These are phyloP conservation scores for Crossocerus cetratus DNA, from an alignment of 2,888 invertebrate genomes.

Conservation along the genomic window DNA sequence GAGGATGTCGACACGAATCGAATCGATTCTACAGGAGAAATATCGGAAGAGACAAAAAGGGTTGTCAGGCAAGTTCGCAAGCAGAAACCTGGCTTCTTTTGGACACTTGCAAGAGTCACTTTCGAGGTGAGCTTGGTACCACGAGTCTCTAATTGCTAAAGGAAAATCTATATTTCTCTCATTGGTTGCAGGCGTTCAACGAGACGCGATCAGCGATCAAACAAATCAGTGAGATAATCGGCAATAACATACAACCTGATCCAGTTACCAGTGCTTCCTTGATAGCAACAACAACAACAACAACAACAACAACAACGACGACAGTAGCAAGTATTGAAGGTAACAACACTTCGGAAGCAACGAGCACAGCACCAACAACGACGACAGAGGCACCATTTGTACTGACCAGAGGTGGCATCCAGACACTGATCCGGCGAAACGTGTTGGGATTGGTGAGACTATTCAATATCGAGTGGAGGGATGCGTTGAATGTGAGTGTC, in stretches of 20 bases:
- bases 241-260: constrained; percentile 59
- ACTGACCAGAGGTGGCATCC: constrained; percentile 75
- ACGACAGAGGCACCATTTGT: constrained; percentile 72
- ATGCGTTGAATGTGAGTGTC: constrained; percentile 77
- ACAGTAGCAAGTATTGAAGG: not conserved
- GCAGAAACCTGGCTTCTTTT: constrained; percentile 72
- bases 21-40: constrained; percentile 58
- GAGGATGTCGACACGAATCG: constrained; percentile 41
- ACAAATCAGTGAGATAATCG: constrained; percentile 75
- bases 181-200: constrained; percentile 76
- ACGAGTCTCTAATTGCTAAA: not conserved
- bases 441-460: constrained; percentile 77
- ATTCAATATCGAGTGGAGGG: constrained; percentile 78
- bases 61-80: constrained; percentile 68
- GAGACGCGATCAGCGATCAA: constrained; percentile 78
- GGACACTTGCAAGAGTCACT: constrained; percentile 70
- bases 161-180: not conserved
- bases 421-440: constrained; percentile 77
- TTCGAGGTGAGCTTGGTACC: constrained; percentile 66
- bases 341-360: constrained; percentile 56
- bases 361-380: constrained; percentile 67
- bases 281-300: constrained; percentile 16
- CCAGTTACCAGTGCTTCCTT: constrained; percentile 37
- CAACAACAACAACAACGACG: constrained; percentile 4
- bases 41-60: constrained; percentile 68